phyloP scores from a whole-genome alignment of 2,888 invertebrate genomes.

The Drosophila rellima region DNA sequence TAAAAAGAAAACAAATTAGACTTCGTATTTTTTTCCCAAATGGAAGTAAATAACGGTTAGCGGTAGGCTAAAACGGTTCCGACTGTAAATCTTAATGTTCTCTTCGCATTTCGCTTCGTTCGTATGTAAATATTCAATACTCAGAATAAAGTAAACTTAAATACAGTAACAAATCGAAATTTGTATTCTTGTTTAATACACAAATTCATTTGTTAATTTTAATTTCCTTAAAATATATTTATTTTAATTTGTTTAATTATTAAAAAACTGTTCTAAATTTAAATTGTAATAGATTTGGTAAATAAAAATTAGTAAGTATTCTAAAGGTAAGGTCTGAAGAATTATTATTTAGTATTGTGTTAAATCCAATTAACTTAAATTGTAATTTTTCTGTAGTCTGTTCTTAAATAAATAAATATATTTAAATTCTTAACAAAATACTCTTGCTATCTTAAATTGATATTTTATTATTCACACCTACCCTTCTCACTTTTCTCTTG shows the following conservation, averaged over 20 bases:
- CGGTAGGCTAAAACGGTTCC: not conserved
- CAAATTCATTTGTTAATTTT: no score
- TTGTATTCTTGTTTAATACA: no score
- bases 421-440: not conserved
- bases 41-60: constrained; percentile 16
- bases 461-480: constrained; percentile 5
- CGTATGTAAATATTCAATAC: not conserved
- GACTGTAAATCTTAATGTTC: constrained; percentile 5
- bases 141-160: not conserved
- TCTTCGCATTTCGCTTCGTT: not conserved
- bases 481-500: not conserved
- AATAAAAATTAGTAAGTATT: no score
- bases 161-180: not conserved
- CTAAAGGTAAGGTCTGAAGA: no score
- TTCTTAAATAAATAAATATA: not conserved
- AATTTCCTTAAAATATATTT: no score
- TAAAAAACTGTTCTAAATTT: no score
- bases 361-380: no score
- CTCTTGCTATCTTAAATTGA: constrained; percentile 7
- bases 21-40: constrained; percentile 18
- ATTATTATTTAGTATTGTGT: no score
- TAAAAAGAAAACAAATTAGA: constrained; percentile 24
- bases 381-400: no score
- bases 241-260: no score
- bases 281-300: no score